Evolutionary conservation across 1,140 invertebrate species (phyloP).

Genomic region (Diachasma alloeum): DNA sequence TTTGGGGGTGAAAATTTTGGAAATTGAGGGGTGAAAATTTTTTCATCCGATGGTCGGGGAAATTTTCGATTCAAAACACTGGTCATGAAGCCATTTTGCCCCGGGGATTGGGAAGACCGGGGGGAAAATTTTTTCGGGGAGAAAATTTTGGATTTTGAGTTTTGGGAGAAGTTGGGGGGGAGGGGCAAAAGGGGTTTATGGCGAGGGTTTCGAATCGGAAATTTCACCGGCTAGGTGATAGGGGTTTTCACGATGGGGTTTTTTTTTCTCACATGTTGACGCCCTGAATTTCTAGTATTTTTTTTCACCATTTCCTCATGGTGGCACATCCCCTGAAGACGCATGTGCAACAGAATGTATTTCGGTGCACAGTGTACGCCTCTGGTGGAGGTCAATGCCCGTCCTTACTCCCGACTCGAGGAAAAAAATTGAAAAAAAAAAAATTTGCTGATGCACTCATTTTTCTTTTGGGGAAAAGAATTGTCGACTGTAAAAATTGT

Average conservation of each 20-base stretch:
- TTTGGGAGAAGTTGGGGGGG: neutral
- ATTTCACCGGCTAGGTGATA: neutral
- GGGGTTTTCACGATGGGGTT: too few species aligned
- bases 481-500: neutral
- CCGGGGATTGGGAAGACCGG: too few species aligned
- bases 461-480: slow-evolving; percentile 9
- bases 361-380: slow-evolving; percentile 54
- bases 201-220: neutral
- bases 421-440: slow-evolving; percentile 49
- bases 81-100: neutral
- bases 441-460: slow-evolving; percentile 24
- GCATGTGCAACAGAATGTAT: slow-evolving; percentile 33
- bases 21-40: too few species aligned
- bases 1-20: too few species aligned
- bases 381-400: slow-evolving; percentile 63
- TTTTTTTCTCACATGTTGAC: neutral
- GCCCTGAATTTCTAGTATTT: slow-evolving; percentile 4
- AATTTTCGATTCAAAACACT: too few species aligned
- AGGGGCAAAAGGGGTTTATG: neutral
- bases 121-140: too few species aligned
- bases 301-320: slow-evolving; percentile 14
- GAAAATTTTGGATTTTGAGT: neutral
- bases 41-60: too few species aligned
- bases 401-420: slow-evolving; percentile 64
- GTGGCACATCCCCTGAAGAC: slow-evolving; percentile 11